Base-by-base conservation (phyloP, 2,888 invertebrate genomes). In the Rhamphomyia laevipes region DNA sequence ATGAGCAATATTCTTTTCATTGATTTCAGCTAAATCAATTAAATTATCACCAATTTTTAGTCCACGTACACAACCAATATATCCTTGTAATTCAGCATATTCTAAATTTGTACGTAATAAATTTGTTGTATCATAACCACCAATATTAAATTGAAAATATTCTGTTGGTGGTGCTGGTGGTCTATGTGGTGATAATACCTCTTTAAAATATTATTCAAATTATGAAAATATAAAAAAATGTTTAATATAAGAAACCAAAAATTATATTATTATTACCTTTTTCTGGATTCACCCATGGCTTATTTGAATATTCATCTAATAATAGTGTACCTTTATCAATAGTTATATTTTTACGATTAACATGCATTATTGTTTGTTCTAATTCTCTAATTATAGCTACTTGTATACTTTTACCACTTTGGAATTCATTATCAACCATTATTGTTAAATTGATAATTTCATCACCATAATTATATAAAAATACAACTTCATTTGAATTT, bases 151-250 rank as follows among this genome's bases (percentile, higher is more conserved):
- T 72, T 91, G 89, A 63, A 91, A 89, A 67, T 92, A 92, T 61
- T 88, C 86, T 1, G 86, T 87, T 1, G 91, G 90, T 7, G 89
- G 87, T 2, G 90, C 88, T 21, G 89, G 89, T 4, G 91, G 91
- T 54, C 91, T 76, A 67, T 89, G 89, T 9, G 91, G 91, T 47
- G 86, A 85, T 43, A 92, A 77, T 33, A 89, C 84, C 75, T 92
- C 91, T 86, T 15, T 35, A 35, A 4, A 35, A 35, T 30, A 11
- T 6, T 9, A 6, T 9, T 30, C 6, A 30, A 9, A 6, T n/a
- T 35, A 6, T 13, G 35, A 13, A 35, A n/a, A 30, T 30, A 30
- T 30, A 30, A 30, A 11, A 30, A 9, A 11, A 30, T 30, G 11
- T 30, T 30, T 30, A 30, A 30, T 9, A 9, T 35, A 35, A 35